Percentiles rank a stretch among this genome's conserved stretches.
phyloP scores from a whole-genome alignment of 2,888 invertebrate genomes.

The Piscicola geometra region DNA sequence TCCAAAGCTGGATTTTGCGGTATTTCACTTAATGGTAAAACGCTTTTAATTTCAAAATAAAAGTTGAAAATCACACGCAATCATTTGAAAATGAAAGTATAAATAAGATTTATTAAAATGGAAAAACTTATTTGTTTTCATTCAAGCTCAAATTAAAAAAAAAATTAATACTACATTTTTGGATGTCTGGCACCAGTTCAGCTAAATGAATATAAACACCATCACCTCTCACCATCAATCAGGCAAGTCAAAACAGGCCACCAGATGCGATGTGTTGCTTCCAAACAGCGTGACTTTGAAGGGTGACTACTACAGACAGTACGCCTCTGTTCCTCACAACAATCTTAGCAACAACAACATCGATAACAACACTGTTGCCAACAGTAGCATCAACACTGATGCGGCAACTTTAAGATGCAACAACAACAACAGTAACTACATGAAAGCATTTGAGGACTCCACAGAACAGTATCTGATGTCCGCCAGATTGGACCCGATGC shows the following conservation, averaged over 20 bases:
- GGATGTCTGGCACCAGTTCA: no score
- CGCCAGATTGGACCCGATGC: not conserved
- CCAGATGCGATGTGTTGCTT: not conserved
- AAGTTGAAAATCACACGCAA: no score
- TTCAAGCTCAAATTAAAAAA: no score
- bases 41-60: no score
- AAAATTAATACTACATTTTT: no score
- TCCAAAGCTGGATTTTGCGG: no score
- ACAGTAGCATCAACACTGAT: not conserved
- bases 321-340: not conserved
- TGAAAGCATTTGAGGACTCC: not conserved
- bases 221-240: not conserved
- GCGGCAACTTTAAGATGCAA: not conserved
- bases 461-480: not conserved
- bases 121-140: no score
- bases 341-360: not conserved
- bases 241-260: conserved; percentile 4
- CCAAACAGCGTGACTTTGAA: not conserved
- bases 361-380: not conserved
- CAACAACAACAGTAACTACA: not conserved
- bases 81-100: no score
- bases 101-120: no score
- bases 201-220: no score
- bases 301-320: not conserved
- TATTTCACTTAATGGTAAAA: no score